Evolutionary conservation across 2,113 vertebrate genomes (phyloP).

Genomic region (Nibea coibor): DNA sequence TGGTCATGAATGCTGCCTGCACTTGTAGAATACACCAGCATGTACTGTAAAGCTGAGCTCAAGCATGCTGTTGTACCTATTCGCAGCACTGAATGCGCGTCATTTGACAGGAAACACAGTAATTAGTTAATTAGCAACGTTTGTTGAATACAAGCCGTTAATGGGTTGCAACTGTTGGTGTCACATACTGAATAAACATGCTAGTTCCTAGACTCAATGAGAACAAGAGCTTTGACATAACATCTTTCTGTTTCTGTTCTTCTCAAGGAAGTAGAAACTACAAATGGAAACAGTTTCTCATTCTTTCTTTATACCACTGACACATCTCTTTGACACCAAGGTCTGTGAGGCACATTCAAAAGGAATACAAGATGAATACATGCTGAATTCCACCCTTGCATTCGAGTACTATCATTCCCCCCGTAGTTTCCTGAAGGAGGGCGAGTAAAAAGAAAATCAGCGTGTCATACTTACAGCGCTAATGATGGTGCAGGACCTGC

Average conservation of each 20-base stretch:
- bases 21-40: conserved; percentile 36
- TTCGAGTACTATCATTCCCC: conserved; percentile 35
- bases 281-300: conserved; percentile 47
- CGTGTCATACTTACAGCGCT: conserved; percentile 32
- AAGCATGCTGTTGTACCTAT: conserved; percentile 50
- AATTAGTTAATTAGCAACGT: conserved; percentile 78
- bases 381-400: conserved; percentile 30
- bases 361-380: conserved; percentile 65
- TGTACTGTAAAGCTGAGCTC: conserved; percentile 35
- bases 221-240: conserved; percentile 42
- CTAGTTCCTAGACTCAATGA: conserved; percentile 41
- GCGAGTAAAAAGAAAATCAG: conserved; percentile 27
- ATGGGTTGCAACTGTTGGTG: conserved; percentile 53
- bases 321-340: conserved; percentile 39
- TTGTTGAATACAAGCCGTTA: conserved; percentile 67
- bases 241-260: conserved; percentile 34
- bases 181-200: conserved; percentile 67
- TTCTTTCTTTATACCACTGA: conserved; percentile 24
- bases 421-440: conserved; percentile 36
- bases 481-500: conserved; percentile 47
- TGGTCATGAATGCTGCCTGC: conserved; percentile 44
- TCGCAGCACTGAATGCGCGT: conserved; percentile 38
- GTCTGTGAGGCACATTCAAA: conserved; percentile 53
- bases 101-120: conserved; percentile 72
- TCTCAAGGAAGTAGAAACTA: conserved; percentile 43